phyloP scores from a whole-genome alignment of 2,888 invertebrate genomes.

The Nesidiocoris tenuis region DNA sequence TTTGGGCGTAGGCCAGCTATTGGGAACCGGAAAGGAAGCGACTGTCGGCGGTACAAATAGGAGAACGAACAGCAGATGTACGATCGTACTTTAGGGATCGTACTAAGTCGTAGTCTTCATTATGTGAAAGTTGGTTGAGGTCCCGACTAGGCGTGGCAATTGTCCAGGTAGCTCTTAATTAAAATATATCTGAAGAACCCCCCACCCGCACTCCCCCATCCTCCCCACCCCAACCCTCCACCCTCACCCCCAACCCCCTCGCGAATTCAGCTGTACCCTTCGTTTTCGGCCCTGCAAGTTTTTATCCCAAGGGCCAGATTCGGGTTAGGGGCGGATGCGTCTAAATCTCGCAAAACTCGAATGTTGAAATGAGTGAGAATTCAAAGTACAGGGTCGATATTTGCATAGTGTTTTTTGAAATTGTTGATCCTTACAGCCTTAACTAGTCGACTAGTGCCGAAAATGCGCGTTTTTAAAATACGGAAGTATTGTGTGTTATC shows the following conservation, averaged over 20 bases:
- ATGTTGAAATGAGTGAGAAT: too few relatives aligned
- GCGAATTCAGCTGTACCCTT: not conserved
- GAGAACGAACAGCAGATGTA: not conserved
- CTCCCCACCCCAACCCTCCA: too few relatives aligned
- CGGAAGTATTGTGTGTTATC: too few relatives aligned
- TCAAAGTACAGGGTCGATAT: too few relatives aligned
- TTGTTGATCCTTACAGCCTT: too few relatives aligned
- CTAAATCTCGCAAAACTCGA: not conserved
- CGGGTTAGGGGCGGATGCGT: not conserved
- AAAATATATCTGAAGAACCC: conserved; percentile 19
- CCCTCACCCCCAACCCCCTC: too few relatives aligned
- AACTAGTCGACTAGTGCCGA: too few relatives aligned
- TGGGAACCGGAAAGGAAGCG: not conserved
- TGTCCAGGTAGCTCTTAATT: conserved; percentile 31
- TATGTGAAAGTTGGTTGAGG: not conserved
- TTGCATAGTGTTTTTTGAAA: too few relatives aligned
- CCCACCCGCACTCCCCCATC: not conserved
- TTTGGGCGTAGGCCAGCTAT: not conserved
- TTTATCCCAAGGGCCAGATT: not conserved
- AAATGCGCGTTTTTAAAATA: too few relatives aligned
- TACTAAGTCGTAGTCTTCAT: not conserved
- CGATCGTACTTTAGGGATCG: not conserved
- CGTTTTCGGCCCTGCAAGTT: not conserved
- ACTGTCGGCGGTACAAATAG: not conserved
- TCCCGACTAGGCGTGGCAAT: conserved; percentile 7